A percentile compares a stretch with the other conserved stretches of the same genome.
phyloP scores from a whole-genome alignment of 2,797 vertebrate species.

The Pipistrellus kuhlii region DNA sequence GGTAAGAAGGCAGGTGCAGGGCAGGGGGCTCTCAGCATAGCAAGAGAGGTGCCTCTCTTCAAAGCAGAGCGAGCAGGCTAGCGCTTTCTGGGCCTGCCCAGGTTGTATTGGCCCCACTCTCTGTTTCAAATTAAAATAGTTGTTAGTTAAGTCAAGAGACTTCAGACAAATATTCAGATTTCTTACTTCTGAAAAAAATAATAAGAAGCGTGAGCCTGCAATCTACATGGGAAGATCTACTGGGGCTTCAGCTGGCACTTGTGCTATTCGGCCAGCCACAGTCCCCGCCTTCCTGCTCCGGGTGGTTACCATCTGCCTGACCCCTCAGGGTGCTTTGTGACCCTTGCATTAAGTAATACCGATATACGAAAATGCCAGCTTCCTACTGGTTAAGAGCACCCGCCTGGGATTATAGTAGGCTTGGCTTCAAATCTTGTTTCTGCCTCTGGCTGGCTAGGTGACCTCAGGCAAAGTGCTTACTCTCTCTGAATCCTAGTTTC shows the following conservation, averaged over 20 bases:
- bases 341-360: neutral
- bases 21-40: neutral
- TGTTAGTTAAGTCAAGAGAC: conserved; percentile 58
- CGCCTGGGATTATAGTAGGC: too few species aligned
- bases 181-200: neutral
- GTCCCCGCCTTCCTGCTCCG: rapidly evolving
- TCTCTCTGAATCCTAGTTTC: neutral
- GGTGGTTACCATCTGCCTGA: neutral
- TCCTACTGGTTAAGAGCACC: neutral
- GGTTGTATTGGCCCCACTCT: neutral
- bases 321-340: too few species aligned
- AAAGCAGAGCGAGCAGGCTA: neutral
- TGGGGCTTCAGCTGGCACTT: neutral
- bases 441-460: neutral
- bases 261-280: rapidly evolving
- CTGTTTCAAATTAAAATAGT: conserved; percentile 2
- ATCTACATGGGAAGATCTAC: rapidly evolving
- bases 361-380: neutral
- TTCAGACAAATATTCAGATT: conserved; percentile 29
- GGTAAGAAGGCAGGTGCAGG: rapidly evolving
- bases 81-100: neutral
- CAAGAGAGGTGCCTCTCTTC: neutral
- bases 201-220: neutral
- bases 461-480: neutral
- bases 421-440: neutral